Percentiles rank a stretch among this genome's conserved stretches.
Conservation (phyloP, 2,113 vertebrate species). For the Hypanus sabinus region DNA sequence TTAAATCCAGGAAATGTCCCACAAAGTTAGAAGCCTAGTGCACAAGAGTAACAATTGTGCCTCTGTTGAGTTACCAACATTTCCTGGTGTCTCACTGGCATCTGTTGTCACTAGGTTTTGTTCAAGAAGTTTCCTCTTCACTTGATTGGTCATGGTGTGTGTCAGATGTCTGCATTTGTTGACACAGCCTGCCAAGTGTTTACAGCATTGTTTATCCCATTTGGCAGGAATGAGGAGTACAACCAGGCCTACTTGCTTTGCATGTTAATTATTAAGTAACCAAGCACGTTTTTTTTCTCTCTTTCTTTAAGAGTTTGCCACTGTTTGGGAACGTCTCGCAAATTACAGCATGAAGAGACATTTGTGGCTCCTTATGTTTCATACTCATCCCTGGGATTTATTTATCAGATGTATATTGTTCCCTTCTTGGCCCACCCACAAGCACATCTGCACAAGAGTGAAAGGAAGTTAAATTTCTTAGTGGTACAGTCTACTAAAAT, state of each 20-base stretch:
- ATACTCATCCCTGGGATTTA: neutral
- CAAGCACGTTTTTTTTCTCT: neutral
- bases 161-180: constrained; percentile 30
- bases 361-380: neutral
- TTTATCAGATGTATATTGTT: neutral
- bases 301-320: neutral
- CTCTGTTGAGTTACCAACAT: neutral
- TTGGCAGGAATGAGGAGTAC: neutral
- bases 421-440: neutral
- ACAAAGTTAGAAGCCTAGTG: too few species aligned
- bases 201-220: neutral
- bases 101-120: constrained; percentile 17
- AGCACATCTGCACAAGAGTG: neutral
- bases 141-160: constrained; percentile 11
- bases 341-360: neutral
- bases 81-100: neutral
- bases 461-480: too few species aligned
- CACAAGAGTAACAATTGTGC: neutral
- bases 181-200: constrained; percentile 4
- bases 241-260: neutral
- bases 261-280: neutral
- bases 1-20: neutral
- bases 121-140: constrained; percentile 20
- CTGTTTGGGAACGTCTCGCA: constrained; percentile 7
- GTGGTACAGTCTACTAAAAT: too few species aligned